Evolutionary conservation across 2,797 vertebrate genomes (phyloP), one percentile per base, ranked within the genome.

Genomic region (Acanthurus lineatus): DNA sequence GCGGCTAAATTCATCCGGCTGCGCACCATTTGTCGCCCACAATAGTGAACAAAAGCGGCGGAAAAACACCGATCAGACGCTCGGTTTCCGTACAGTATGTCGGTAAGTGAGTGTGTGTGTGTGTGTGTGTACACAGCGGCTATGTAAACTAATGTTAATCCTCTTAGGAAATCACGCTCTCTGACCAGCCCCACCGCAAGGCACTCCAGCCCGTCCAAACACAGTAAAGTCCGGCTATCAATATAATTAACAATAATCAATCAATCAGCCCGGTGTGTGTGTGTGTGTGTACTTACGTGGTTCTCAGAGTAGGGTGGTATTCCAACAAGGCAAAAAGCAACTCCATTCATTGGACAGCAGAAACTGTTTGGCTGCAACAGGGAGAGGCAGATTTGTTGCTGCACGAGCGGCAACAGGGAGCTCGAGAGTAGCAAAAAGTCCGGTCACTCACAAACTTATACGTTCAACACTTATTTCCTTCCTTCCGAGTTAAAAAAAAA

Each of bases 281-380:
- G n/a, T n/a, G n/a, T n/a, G n/a, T 14, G 53, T 1, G 76, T 59
- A 95, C 95, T 96, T 95, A 96, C 97, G 94, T 96, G 95, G 92
- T 94, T 94, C 85, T 96, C 96, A 83, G 94, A 88, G 91, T 95
- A 95, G 89, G 97, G 97, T 69, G 98, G 98, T 95, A 98, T 98
- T 96, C 98, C 97, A 96, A 99, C 98, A 95, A 99, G 97, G 96
- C 97, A 99, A 93, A 99, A 99, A 77, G 97, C 96, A 96, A 99
- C 97, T 96, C 98, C 98, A 99, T 99, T 99, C 98, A 99, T 99
- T 96, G 95, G 97, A 93, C 90, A 88, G 94, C 93, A 86, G 89
- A 89, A 76, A 88, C 87, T 82, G 93, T 93, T 81, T 1, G 65
- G 86, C 82, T 80, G 91, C 85, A 66, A 57, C 89, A 5, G 79